A percentile compares a stretch with the other conserved stretches of the same genome.
Conservation (phyloP, 2,888 invertebrate genomes). For the Aporophyla nigra region DNA sequence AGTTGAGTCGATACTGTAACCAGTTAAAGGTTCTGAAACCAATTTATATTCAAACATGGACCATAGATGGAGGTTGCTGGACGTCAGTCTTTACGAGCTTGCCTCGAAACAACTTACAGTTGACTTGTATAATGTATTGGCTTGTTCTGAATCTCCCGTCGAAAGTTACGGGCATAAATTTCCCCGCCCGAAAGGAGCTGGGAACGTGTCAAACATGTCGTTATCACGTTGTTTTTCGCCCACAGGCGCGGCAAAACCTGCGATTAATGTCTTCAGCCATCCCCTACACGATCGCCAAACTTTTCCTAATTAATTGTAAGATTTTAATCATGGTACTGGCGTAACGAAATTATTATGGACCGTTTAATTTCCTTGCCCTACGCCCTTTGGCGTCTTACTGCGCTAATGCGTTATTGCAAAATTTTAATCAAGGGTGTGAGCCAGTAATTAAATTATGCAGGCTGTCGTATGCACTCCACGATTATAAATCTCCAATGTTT, state of each 20-base stretch:
- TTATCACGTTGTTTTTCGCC: conserved; percentile 66
- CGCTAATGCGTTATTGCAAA: conserved; percentile 88
- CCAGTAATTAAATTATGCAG: conserved; percentile 90
- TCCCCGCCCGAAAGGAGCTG: conserved; percentile 1
- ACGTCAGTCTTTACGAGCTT: conserved; percentile 31
- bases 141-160: conserved; percentile 8
- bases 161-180: conserved; percentile 10
- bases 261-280: conserved; percentile 75
- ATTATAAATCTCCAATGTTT: conserved; percentile 86
- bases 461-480: conserved; percentile 89
- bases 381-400: conserved; percentile 85
- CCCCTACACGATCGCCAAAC: conserved; percentile 78
- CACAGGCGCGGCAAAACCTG: conserved; percentile 67
- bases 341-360: conserved; percentile 89
- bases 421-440: conserved; percentile 90
- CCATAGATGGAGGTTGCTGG: conserved; percentile 10
- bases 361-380: conserved; percentile 88
- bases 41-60: conserved; percentile 38
- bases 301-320: conserved; percentile 89
- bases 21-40: conserved; percentile 28
- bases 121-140: conserved; percentile 14
- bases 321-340: conserved; percentile 89
- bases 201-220: conserved; percentile 52
- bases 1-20: conserved; percentile 36
- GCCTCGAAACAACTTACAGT: conserved; percentile 7